Percentiles rank a stretch among this genome's conserved stretches.
phyloP scores from a whole-genome alignment of 1,140 invertebrate genomes.

The Vanessa tameamea region DNA sequence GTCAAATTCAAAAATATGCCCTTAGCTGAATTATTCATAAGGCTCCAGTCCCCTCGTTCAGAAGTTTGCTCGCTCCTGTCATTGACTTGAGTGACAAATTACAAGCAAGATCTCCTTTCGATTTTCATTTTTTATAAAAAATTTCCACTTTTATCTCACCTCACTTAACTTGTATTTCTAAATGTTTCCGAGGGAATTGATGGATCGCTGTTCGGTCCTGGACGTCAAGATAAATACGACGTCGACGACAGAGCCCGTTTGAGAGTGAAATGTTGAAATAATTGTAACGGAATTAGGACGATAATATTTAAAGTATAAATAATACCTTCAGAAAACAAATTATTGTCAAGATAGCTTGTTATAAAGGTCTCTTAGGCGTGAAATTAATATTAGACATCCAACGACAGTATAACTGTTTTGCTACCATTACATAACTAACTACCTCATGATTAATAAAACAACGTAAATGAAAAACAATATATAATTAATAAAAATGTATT shows the following conservation, averaged over 20 bases:
- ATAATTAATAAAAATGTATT: no score
- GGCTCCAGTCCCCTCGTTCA: conserved; percentile 58
- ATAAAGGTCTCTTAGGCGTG: background rate
- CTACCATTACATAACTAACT: no score
- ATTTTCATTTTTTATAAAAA: conserved; percentile 57
- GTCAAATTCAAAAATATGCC: conserved; percentile 46
- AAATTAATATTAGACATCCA: conserved; percentile 3
- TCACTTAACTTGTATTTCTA: conserved; percentile 43
- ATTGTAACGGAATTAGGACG: conserved; percentile 31
- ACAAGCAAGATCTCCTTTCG: conserved; percentile 48
- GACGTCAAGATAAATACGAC: conserved; percentile 41
- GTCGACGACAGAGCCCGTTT: conserved; percentile 33
- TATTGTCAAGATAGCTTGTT: conserved; percentile 13
- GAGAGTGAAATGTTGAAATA: conserved; percentile 28
- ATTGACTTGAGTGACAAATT: conserved; percentile 70
- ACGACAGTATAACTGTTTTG: no score
- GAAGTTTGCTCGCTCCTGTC: conserved; percentile 58
- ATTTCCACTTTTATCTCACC: conserved; percentile 44
- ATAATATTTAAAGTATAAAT: conserved; percentile 35
- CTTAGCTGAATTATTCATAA: conserved; percentile 74
- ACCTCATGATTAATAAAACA: no score
- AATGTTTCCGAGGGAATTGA: conserved; percentile 40
- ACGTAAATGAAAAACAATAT: no score
- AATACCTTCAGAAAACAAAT: conserved; percentile 17
- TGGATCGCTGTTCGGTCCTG: conserved; percentile 38